A percentile compares a stretch with the other conserved stretches of the same genome.
Evolutionary conservation across 2,113 vertebrate species (phyloP).

Genomic region (Gopherus evgoodei): DNA sequence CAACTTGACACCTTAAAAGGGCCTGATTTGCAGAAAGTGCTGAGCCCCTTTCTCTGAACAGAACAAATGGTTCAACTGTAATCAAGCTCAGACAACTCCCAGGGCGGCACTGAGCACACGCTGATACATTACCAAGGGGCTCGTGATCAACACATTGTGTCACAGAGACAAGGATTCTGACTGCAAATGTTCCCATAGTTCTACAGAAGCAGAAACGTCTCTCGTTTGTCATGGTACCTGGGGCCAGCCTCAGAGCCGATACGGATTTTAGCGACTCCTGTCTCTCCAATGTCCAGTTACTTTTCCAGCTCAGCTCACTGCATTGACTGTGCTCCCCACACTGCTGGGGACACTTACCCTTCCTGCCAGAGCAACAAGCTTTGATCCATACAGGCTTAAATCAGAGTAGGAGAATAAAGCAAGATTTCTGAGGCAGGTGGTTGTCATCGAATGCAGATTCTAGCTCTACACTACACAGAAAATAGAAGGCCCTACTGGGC

Average conservation of each 20-base stretch:
- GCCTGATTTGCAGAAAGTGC: not conserved
- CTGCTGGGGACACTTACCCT: not conserved
- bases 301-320: not conserved
- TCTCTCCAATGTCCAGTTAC: not conserved
- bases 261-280: not conserved
- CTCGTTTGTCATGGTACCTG: not conserved
- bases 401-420: not conserved
- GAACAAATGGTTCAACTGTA: not conserved
- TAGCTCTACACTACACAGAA: not conserved
- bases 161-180: not conserved
- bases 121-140: not conserved
- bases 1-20: not conserved
- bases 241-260: not conserved
- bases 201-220: not conserved
- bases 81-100: not conserved
- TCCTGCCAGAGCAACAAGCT: rapidly evolving
- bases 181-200: not conserved
- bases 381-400: not conserved
- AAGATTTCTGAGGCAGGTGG: not conserved
- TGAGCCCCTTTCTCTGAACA: not conserved
- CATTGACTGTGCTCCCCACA: rapidly evolving
- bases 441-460: not conserved
- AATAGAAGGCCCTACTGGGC: too few relatives aligned
- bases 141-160: not conserved
- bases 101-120: not conserved